Conservation (phyloP, 2,113 vertebrate genomes). For the Lanius ludovicianus region DNA sequence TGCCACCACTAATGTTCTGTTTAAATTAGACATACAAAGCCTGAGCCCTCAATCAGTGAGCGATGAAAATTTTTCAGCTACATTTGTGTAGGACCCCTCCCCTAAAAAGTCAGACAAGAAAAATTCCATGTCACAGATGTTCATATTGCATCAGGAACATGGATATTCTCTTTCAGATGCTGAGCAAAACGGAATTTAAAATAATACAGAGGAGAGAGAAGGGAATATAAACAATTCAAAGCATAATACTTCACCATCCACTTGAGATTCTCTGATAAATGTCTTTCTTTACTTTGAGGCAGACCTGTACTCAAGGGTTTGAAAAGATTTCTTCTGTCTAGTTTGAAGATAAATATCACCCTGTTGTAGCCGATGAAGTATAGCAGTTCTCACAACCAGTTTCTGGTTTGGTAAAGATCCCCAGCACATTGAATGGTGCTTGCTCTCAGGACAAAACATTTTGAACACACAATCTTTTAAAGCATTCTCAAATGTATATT, state of each 20-base stretch:
- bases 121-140: neutral
- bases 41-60: neutral
- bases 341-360: neutral
- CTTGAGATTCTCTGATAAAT: neutral
- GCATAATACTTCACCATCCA: neutral
- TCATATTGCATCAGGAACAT: neutral
- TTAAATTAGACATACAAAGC: neutral
- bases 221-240: neutral
- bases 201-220: neutral
- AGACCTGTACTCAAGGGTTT: neutral
- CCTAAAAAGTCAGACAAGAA: neutral
- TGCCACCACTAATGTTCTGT: neutral
- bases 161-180: neutral
- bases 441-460: neutral
- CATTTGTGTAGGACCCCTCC: neutral
- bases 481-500: neutral
- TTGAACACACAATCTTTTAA: neutral
- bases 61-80: neutral
- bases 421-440: neutral
- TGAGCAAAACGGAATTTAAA: neutral
- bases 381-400: neutral
- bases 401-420: neutral
- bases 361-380: neutral
- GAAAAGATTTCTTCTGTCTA: constrained; percentile 5
- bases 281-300: neutral